Percentiles rank a stretch among this genome's conserved stretches.
Conservation (phyloP, 2,113 vertebrate species). For the Alectura lathami region DNA sequence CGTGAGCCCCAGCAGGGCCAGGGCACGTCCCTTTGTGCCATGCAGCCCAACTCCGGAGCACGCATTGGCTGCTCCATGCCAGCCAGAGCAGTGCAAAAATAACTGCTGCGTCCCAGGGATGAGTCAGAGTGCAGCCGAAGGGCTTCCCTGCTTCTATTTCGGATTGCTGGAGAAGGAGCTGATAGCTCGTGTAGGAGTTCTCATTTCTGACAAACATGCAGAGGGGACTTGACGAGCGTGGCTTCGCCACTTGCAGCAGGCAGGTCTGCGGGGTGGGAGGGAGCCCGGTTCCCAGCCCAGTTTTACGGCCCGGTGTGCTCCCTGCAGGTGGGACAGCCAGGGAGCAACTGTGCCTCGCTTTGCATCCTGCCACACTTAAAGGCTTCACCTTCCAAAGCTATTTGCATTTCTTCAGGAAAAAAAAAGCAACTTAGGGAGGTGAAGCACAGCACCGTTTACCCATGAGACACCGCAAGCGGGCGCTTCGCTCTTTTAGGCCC, state of each 20-base stretch:
- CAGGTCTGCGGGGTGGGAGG: background rate
- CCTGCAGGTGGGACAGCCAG: background rate
- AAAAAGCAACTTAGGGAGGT: background rate
- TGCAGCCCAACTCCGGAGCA: background rate
- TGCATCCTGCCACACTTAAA: accelerated
- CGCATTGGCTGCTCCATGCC: background rate
- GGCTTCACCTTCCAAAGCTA: background rate
- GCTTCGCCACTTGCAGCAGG: background rate
- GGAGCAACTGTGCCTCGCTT: background rate
- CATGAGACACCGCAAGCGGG: accelerated
- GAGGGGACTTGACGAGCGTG: background rate
- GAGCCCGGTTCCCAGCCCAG: background rate
- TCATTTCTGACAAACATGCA: background rate
- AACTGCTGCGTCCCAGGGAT: slow-evolving; percentile 12
- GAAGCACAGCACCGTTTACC: background rate
- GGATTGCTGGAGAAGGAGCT: background rate
- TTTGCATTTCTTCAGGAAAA: accelerated
- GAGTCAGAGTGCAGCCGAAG: slow-evolving; percentile 45
- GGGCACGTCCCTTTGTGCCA: background rate
- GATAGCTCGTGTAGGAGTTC: background rate
- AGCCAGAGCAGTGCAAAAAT: slow-evolving; percentile 1
- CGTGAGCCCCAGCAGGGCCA: background rate
- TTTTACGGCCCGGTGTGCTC: no score
- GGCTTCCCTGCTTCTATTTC: slow-evolving; percentile 37
- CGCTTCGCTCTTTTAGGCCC: no score